These are phyloP conservation scores for Ecdyonurus torrentis DNA, from an alignment of 2,888 invertebrate species.

Conservation along the genomic window DNA sequence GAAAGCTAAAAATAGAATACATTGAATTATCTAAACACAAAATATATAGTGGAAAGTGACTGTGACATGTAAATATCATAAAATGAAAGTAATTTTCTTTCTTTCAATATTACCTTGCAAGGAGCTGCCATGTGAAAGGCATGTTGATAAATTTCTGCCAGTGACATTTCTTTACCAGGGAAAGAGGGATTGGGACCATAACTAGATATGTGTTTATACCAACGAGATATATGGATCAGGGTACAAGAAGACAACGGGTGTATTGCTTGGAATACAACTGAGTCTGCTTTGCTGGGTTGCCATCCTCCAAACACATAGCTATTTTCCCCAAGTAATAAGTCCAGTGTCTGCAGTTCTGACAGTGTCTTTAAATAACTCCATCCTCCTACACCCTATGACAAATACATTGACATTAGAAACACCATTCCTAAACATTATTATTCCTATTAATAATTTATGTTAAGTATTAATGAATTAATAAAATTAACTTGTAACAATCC, in stretches of 20 bases:
- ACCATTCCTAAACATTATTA: too few relatives aligned
- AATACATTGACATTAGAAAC: too few relatives aligned
- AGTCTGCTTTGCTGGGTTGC: constrained; percentile 12
- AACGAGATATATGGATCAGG: constrained; percentile 10
- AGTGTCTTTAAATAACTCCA: constrained; percentile 10
- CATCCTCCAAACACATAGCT: constrained; percentile 12
- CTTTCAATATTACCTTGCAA: neutral
- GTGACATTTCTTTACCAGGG: constrained; percentile 7
- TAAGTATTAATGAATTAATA: too few relatives aligned
- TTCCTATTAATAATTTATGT: too few relatives aligned
- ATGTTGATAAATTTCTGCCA: neutral
- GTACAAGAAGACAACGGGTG: constrained; percentile 3
- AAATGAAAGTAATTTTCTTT: too few relatives aligned
- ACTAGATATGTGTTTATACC: constrained; percentile 11
- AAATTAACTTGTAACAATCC: too few relatives aligned
- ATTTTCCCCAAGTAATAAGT: constrained; percentile 9
- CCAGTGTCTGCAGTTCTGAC: constrained; percentile 12
- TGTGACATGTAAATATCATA: too few relatives aligned
- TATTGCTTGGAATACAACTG: constrained; percentile 9
- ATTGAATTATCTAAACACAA: too few relatives aligned
- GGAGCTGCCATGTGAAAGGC: too few relatives aligned
- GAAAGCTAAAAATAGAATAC: too few relatives aligned
- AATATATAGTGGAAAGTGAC: too few relatives aligned
- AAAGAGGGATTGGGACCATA: constrained; percentile 11
- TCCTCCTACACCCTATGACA: neutral